Evolutionary conservation across 2,888 invertebrate species (phyloP).

Genomic region (Rhingia rostrata): DNA sequence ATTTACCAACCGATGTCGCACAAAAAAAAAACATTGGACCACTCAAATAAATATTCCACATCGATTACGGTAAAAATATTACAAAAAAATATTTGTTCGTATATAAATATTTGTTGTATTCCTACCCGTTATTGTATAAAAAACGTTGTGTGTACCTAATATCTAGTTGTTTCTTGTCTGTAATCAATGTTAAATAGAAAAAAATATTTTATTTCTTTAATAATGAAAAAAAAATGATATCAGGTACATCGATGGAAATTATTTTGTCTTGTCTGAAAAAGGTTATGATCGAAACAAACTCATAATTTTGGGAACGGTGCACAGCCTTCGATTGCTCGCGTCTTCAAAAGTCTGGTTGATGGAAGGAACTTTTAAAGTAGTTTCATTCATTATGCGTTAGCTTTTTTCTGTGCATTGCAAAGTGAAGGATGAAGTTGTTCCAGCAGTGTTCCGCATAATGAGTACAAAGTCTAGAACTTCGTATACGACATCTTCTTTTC

Average conservation of each 20-base stretch:
- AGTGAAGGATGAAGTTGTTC: constrained; percentile 22
- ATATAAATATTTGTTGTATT: background rate
- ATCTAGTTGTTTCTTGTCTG: background rate
- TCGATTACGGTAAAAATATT: constrained; percentile 6
- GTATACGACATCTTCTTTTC: constrained; percentile 26
- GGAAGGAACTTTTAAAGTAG: constrained; percentile 47
- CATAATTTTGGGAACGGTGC: constrained; percentile 23
- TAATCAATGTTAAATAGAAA: constrained; percentile 1
- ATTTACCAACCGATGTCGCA: constrained; percentile 25
- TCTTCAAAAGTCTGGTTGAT: constrained; percentile 26
- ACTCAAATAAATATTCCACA: constrained; percentile 14
- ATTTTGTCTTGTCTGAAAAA: constrained; percentile 25
- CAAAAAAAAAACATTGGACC: constrained; percentile 13
- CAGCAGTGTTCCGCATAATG: constrained; percentile 28
- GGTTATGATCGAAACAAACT: constrained; percentile 22
- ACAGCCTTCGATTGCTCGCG: constrained; percentile 6
- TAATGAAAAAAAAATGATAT: background rate
- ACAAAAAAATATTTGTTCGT: background rate
- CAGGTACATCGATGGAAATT: constrained; percentile 18
- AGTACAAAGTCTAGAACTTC: constrained; percentile 22
- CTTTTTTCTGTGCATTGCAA: constrained; percentile 31
- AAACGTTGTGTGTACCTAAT: too few relatives aligned
- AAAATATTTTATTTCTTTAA: background rate
- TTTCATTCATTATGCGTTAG: constrained; percentile 25
- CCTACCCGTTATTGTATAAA: background rate